These are phyloP conservation scores for Sepiola atlantica DNA, from an alignment of 2,888 invertebrate species.

Conservation along the genomic window DNA sequence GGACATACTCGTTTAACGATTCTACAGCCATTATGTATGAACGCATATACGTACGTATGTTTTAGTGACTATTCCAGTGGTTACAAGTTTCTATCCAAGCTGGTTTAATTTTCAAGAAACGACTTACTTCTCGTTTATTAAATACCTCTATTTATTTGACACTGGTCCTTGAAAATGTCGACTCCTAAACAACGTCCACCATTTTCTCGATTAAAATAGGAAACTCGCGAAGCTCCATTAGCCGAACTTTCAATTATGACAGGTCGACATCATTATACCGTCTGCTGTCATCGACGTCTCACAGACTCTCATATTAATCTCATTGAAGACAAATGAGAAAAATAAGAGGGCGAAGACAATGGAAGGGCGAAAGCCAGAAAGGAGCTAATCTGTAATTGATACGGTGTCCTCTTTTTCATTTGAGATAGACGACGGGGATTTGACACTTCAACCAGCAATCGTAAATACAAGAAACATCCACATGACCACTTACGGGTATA, in stretches of 20 bases:
- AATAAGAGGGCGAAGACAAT: too few species aligned
- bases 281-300: background rate
- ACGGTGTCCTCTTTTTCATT: background rate
- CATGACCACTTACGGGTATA: too few species aligned
- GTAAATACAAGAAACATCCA: background rate
- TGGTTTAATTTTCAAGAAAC: too few species aligned
- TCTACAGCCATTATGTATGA: too few species aligned
- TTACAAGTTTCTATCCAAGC: too few species aligned
- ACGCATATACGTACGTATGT: too few species aligned
- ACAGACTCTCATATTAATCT: background rate
- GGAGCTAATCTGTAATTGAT: background rate
- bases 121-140: background rate
- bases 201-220: too few species aligned
- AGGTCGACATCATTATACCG: background rate
- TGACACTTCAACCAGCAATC: background rate
- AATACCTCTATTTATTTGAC: background rate
- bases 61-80: too few species aligned
- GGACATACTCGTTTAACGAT: too few species aligned
- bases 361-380: background rate
- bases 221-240: background rate
- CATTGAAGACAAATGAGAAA: background rate
- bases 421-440: background rate
- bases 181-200: background rate
- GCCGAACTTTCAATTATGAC: background rate
- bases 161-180: background rate